Conservation (phyloP, 2,888 invertebrate species). For the Microplitis manilae region DNA sequence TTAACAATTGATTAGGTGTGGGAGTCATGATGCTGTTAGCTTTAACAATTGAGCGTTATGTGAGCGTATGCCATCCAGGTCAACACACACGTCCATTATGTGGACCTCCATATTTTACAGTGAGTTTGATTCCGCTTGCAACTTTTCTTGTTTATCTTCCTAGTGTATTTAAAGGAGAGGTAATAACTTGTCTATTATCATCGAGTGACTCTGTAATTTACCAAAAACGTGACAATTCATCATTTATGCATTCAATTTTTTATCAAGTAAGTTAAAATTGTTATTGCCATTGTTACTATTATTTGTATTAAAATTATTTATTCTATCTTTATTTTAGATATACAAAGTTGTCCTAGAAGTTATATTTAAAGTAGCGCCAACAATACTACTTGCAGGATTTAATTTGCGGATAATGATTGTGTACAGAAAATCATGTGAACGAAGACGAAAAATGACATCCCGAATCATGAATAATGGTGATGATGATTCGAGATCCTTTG, state of each 20-base stretch:
- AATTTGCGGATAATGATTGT: slow-evolving; percentile 80
- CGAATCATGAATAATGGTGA: slow-evolving; percentile 74
- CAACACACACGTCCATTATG: slow-evolving; percentile 77
- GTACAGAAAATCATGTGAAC: slow-evolving; percentile 78
- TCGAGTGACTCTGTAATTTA: slow-evolving; percentile 75
- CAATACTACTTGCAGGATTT: slow-evolving; percentile 77
- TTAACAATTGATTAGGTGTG: slow-evolving; percentile 72
- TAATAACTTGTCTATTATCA: slow-evolving; percentile 74
- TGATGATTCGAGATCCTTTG: slow-evolving; percentile 78
- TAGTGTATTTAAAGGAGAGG: slow-evolving; percentile 77
- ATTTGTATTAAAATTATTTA: slow-evolving; percentile 6
- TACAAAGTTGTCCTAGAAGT: slow-evolving; percentile 79
- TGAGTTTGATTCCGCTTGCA: slow-evolving; percentile 77
- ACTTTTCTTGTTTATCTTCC: slow-evolving; percentile 81
- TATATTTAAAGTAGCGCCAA: slow-evolving; percentile 80
- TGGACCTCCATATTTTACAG: slow-evolving; percentile 78
- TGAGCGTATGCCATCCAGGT: slow-evolving; percentile 83
- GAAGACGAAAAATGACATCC: slow-evolving; percentile 78
- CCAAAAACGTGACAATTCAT: slow-evolving; percentile 74
- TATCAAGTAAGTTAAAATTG: slow-evolving; percentile 70
- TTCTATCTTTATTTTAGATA: slow-evolving; percentile 61
- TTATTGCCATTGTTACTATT: slow-evolving; percentile 40
- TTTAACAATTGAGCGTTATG: slow-evolving; percentile 82
- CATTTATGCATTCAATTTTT: slow-evolving; percentile 73
- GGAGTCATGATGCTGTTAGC: slow-evolving; percentile 84